Evolutionary conservation across 1,140 invertebrate species (phyloP).

Genomic region (Ceratitis capitata): DNA sequence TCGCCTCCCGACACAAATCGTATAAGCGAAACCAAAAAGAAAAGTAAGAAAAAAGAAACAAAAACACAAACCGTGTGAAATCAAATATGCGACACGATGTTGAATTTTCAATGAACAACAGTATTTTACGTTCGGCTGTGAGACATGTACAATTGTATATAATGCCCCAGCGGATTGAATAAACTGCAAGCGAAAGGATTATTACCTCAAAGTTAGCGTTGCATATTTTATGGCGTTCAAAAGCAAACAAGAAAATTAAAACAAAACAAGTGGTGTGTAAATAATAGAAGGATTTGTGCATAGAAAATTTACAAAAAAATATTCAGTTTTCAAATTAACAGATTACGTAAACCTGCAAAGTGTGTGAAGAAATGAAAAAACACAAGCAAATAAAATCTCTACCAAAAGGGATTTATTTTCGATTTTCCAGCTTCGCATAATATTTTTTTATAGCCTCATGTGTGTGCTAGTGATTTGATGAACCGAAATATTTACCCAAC

Average conservation of each 20-base stretch:
- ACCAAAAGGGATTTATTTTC: not conserved
- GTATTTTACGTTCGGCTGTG: not conserved
- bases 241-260: not conserved
- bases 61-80: not conserved
- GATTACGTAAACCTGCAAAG: not conserved
- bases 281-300: no score
- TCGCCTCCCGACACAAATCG: not conserved
- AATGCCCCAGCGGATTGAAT: not conserved
- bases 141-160: not conserved
- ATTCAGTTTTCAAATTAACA: no score
- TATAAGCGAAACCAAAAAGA: no score
- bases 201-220: not conserved
- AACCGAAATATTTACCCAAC: not conserved
- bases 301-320: no score
- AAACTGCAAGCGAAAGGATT: not conserved
- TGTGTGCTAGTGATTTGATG: not conserved
- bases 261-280: not conserved
- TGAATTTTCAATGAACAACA: not conserved
- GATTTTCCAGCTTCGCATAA: not conserved
- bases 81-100: not conserved
- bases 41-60: no score
- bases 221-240: slow-evolving; percentile 23
- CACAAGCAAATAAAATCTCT: not conserved
- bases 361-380: not conserved
- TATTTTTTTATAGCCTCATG: not conserved